Evolutionary conservation across 2,797 vertebrate genomes (phyloP).

Genomic region (Enteromius trimaculatus): DNA sequence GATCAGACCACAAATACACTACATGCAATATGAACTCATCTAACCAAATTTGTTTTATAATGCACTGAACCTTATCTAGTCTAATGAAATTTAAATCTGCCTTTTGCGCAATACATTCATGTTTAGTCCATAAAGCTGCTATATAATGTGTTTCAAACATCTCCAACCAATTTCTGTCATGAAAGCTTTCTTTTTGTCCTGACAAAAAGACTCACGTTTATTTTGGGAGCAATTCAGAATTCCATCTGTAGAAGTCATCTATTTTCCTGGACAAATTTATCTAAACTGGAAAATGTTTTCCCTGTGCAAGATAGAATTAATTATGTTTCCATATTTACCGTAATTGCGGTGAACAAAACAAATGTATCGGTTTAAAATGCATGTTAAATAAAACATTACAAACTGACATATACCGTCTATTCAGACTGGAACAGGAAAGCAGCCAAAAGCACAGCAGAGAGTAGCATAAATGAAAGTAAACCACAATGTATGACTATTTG

Average conservation of each 20-base stretch:
- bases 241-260: conserved; percentile 49
- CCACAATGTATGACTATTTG: conserved; percentile 41
- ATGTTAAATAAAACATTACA: conserved; percentile 25
- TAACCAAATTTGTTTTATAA: conserved; percentile 12
- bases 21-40: conserved; percentile 23
- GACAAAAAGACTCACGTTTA: conserved; percentile 31
- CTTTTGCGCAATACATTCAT: conserved; percentile 12
- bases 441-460: conserved; percentile 32
- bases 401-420: conserved; percentile 28
- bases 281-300: conserved; percentile 54
- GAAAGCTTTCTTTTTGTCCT: conserved; percentile 13
- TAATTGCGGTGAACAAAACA: conserved; percentile 31
- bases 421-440: conserved; percentile 37
- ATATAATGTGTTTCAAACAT: background rate
- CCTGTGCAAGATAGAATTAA: background rate
- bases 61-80: background rate
- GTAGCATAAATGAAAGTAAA: conserved; percentile 34
- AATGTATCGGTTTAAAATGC: conserved; percentile 22
- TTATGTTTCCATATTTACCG: conserved; percentile 17
- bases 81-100: background rate
- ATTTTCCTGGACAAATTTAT: conserved; percentile 39
- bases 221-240: conserved; percentile 41
- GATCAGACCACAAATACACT: conserved; percentile 22
- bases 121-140: conserved; percentile 4
- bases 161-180: background rate